Conservation (phyloP, 2,888 invertebrate genomes). For the Drosophila vallismaia region DNA sequence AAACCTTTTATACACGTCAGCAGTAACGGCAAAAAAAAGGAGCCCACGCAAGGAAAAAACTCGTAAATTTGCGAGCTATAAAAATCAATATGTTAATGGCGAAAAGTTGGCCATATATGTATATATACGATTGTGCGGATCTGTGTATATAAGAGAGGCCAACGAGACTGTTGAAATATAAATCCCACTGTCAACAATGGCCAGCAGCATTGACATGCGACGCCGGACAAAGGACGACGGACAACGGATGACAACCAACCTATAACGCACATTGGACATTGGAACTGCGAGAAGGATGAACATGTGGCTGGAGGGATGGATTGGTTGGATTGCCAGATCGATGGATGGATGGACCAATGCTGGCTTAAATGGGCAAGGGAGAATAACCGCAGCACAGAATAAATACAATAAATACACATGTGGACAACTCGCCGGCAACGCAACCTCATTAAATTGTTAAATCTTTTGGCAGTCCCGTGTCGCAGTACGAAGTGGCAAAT, state of each 20-base stretch:
- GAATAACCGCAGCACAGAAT: conserved; percentile 64
- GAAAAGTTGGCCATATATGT: conserved; percentile 59
- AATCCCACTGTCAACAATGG: conserved; percentile 77
- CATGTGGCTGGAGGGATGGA: conserved; percentile 17
- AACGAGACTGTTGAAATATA: conserved; percentile 75
- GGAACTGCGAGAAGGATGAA: conserved; percentile 13
- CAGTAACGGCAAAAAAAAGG: conserved; percentile 13
- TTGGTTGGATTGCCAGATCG: conserved; percentile 8
- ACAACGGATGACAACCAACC: conserved; percentile 22
- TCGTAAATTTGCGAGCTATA: conserved; percentile 75
- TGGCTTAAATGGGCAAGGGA: conserved; percentile 19
- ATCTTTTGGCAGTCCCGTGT: conserved; percentile 68
- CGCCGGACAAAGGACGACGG: conserved; percentile 38
- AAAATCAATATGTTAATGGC: conserved; percentile 77
- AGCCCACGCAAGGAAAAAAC: conserved; percentile 52
- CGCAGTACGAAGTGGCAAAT: conserved; percentile 54
- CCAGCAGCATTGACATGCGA: conserved; percentile 74
- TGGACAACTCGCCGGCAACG: conserved; percentile 58
- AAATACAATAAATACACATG: conserved; percentile 75
- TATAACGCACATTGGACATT: conserved; percentile 12
- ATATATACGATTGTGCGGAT: neutral
- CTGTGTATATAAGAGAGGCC: conserved; percentile 16
- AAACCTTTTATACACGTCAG: conserved; percentile 69
- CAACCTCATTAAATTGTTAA: conserved; percentile 79
- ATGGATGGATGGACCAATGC: conserved; percentile 26